Conservation (phyloP, 1,140 invertebrate genomes). For the Danaus plexippus region DNA sequence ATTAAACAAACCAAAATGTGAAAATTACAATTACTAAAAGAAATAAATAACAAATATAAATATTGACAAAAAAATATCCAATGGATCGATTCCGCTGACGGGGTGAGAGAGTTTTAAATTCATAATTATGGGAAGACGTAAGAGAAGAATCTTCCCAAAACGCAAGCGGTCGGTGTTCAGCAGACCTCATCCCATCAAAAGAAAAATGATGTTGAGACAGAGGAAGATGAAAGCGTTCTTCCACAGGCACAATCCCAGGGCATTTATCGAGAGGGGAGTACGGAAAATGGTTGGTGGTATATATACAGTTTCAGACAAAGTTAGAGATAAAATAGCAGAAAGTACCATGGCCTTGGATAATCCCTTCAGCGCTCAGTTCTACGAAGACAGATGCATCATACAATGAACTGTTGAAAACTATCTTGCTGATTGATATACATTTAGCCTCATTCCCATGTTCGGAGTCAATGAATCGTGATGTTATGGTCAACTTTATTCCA, state of each 20-base stretch:
- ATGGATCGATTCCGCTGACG: too few relatives aligned
- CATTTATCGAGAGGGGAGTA: conserved; percentile 29
- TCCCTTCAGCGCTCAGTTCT: conserved; percentile 48
- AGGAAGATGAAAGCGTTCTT: conserved; percentile 46
- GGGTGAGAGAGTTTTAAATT: not conserved
- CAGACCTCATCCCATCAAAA: conserved; percentile 45
- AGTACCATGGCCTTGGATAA: conserved; percentile 45
- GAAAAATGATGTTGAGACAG: conserved; percentile 45
- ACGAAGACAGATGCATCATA: conserved; percentile 46
- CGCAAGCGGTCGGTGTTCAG: conserved; percentile 48
- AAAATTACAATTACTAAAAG: conserved; percentile 16
- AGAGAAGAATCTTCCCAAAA: conserved; percentile 39
- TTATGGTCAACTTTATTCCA: too few relatives aligned
- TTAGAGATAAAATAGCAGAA: conserved; percentile 45
- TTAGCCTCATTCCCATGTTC: too few relatives aligned
- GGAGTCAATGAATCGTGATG: too few relatives aligned
- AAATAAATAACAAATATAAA: conserved; percentile 10
- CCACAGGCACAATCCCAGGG: conserved; percentile 36
- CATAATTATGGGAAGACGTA: conserved; percentile 35
- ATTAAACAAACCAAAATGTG: conserved; percentile 21
- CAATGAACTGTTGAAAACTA: conserved; percentile 21
- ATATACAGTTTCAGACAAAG: conserved; percentile 45
- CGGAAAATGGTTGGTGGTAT: conserved; percentile 42
- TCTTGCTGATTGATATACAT: too few relatives aligned
- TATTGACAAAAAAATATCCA: conserved; percentile 15